Base-by-base conservation (phyloP, 2,888 invertebrate genomes). In the Biston betularia region DNA sequence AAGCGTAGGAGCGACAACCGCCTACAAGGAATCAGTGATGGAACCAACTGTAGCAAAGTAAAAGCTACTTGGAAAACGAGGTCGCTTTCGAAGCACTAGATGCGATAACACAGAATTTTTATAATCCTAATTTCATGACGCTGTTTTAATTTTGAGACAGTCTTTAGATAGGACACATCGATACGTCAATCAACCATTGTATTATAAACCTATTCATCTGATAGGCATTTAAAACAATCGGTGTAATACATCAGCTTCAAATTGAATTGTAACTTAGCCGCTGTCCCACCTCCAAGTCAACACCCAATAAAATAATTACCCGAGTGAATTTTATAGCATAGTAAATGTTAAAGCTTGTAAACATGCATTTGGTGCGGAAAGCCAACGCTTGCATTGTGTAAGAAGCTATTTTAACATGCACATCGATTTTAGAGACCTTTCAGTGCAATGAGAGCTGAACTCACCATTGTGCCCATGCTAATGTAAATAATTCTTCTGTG, bases 141-240 rank as follows among this genome's bases (percentile, higher is more conserved):
- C 33, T 34, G 15, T 40, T 64, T 64, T 15, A 33, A 64, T 69
- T 71, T 72, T 63, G 54, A 53, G 53, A 59, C 48, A 69, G 73
- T 74, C 71, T 75, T 76, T 67, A 80, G 87, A 86, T 87, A 77
- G 73, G 71, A 79, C 70, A 78, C 78, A 76, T 73, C 79, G 85
- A 89, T 86, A 87, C 73, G 86, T 86, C 88, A 87, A 87, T 89
- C 87, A 87, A 80, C 80, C 75, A 86, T 89, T 87, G 87, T 89
- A 74, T 75, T 79, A 70, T 67, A 79, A 82, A 83, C 83, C 83
- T 81, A 85, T 85, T 80, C 76, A 71, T 76, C 48, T 70, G 80
- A 86, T 82, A 87, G 84, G 85, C 84, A 85, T 88, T 79, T 81
- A 72, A 84, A 85, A 88, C 88, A 89, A 89, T 87, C 78, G 83